Evolutionary conservation across 1,140 invertebrate species (phyloP), one percentile per base, ranked within the genome.

Genomic region (fruit fly (Drosophila melanogaster)): DNA sequence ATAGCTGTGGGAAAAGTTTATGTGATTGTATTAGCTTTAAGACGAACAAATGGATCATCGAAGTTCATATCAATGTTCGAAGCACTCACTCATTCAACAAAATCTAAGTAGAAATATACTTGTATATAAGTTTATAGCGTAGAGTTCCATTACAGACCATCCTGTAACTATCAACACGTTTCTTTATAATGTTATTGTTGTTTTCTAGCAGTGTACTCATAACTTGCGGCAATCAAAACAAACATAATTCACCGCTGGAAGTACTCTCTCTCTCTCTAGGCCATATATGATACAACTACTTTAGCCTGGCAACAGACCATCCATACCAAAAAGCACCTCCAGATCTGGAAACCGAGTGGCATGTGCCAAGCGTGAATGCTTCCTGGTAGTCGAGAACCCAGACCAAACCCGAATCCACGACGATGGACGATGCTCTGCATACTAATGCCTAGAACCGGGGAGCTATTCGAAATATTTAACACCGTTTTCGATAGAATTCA

Each of bases 401-500:
- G 51, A 62, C 55, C 47, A 49, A 67, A 55, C 46, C 49, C 47
- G 47, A 67, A 58, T 46, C 50, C 53, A 49, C 35, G 35, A 50
- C 74, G 37, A 35, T 46, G 65, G 46, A 40, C 35, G 11, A 19
- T 54, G 79, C 77, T 80, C 70, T 79, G 83, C 84, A 89, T 87
- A 89, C 76, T 89, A 89, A 87, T 89, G 64, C 15, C 24, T 22
- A 54, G 50, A 81, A 35, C 30, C 56, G 43, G 22, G 14, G n/a
- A 77, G 65, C 50, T 79, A 89, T 79, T 83, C 74, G 38, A 75
- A 85, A 73, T 79, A 89, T 87, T 87, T 79, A 86, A 89, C 75
- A 66, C 81, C 72, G 59, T 47, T 64, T 59, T 58, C 43, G 17
- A 56, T 46, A 60, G 61, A 72, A 77, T 64, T 64, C 40, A 57